Conservation (phyloP, 1,140 invertebrate species). For the Hylyphantes graminicola region DNA sequence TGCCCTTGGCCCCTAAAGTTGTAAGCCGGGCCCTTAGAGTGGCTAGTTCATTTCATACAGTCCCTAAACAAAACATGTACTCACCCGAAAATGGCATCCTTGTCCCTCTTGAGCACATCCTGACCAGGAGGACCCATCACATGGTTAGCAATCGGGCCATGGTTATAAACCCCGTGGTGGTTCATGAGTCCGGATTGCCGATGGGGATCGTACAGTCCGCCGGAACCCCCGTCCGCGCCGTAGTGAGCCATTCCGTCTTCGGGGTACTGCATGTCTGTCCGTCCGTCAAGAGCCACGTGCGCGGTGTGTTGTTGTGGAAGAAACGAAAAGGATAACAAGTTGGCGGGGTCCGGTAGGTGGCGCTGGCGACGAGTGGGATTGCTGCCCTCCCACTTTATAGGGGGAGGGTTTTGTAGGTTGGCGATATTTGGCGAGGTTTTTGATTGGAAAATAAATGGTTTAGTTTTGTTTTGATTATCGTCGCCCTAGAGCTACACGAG, state of each 20-base stretch:
- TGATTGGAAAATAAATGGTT: not conserved
- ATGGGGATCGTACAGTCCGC: conserved; percentile 82
- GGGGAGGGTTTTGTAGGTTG: not conserved
- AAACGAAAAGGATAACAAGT: not conserved
- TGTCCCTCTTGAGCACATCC: conserved; percentile 94
- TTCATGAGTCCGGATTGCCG: conserved; percentile 74
- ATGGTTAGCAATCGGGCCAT: conserved; percentile 75
- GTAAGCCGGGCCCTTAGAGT: too few species aligned
- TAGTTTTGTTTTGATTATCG: too few species aligned
- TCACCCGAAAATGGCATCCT: conserved; percentile 98
- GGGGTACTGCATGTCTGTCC: conserved; percentile 74
- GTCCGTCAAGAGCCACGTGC: not conserved
- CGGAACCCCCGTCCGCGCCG: conserved; percentile 72
- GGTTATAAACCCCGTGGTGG: conserved; percentile 70
- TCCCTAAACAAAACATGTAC: not conserved
- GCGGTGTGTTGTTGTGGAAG: not conserved
- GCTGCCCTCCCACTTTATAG: not conserved
- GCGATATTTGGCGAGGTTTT: conserved; percentile 3
- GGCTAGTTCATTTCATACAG: too few species aligned
- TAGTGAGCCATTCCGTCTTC: conserved; percentile 86
- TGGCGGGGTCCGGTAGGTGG: conserved; percentile 28
- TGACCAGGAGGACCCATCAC: conserved; percentile 76
- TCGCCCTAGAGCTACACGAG: too few species aligned
- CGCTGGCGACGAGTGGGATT: not conserved
- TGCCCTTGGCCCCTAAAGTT: too few species aligned